Evolutionary conservation across 92 coral and sea anemone species (phyloP).

Genomic region (Epizoanthus ramosus): DNA sequence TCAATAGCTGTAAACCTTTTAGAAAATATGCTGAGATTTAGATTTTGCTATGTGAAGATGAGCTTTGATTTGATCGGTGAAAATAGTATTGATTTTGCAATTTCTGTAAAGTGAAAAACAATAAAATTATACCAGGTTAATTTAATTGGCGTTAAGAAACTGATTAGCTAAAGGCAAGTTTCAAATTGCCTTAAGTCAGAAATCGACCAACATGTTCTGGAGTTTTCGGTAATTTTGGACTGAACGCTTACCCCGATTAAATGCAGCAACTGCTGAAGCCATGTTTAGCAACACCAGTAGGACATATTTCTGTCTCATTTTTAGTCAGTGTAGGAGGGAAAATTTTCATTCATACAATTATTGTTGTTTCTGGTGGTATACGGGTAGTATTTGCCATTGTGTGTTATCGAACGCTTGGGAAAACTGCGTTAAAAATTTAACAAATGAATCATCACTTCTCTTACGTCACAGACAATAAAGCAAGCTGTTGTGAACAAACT

Average conservation of each 20-base stretch:
- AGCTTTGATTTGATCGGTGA: no score
- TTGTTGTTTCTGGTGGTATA: slow-evolving; percentile 29
- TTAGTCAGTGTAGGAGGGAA: background rate
- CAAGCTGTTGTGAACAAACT: no score
- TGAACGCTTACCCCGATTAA: slow-evolving; percentile 18
- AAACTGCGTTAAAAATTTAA: slow-evolving; percentile 31
- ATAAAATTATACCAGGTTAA: background rate
- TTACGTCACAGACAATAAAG: background rate
- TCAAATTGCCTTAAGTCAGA: background rate
- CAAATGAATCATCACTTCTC: background rate
- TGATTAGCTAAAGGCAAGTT: background rate
- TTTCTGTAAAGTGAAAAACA: background rate
- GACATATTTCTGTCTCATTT: slow-evolving; percentile 15
- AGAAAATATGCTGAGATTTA: background rate
- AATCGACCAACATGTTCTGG: background rate
- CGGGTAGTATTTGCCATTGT: slow-evolving; percentile 14
- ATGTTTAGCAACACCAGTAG: slow-evolving; percentile 4
- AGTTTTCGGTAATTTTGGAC: slow-evolving; percentile 27
- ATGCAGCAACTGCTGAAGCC: slow-evolving; percentile 7
- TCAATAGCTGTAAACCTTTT: no score
- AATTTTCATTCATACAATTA: slow-evolving; percentile 6
- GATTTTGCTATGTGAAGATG: no score
- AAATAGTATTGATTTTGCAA: background rate
- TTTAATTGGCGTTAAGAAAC: background rate
- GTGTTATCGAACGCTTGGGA: background rate